These are phyloP conservation scores for Apocheima hispidaria DNA, from an alignment of 2,888 invertebrate species.

Conservation along the genomic window DNA sequence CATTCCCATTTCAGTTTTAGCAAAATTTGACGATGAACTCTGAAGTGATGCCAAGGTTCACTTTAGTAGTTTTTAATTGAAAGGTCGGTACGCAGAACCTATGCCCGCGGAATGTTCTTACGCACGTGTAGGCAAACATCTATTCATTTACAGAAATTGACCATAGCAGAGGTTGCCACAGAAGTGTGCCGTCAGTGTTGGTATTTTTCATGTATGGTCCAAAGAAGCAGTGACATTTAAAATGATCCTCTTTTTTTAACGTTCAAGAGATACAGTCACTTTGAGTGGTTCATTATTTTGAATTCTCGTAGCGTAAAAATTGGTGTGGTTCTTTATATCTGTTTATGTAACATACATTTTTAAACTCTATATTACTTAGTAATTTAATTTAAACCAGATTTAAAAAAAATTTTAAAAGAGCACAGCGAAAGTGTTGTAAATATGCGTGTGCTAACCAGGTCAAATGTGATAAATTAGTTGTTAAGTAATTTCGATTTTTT, in stretches of 20 bases:
- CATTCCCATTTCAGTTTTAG: too few species aligned
- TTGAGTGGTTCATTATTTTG: conserved; percentile 80
- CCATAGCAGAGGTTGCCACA: neutral
- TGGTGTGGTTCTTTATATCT: conserved; percentile 83
- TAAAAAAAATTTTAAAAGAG: conserved; percentile 66
- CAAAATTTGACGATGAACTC: too few species aligned
- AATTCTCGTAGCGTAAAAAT: conserved; percentile 80
- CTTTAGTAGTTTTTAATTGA: too few species aligned
- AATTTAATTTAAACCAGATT: conserved; percentile 77
- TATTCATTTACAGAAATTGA: neutral
- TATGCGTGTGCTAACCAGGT: conserved; percentile 78
- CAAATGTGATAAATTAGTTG: conserved; percentile 83
- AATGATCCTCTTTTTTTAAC: too few species aligned
- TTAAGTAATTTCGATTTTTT: conserved; percentile 66
- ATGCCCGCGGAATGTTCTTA: too few species aligned
- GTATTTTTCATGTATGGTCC: neutral
- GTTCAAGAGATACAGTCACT: conserved; percentile 48
- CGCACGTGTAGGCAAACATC: neutral
- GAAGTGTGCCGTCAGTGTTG: neutral
- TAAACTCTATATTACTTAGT: conserved; percentile 61
- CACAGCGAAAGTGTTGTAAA: conserved; percentile 78
- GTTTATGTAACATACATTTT: conserved; percentile 78
- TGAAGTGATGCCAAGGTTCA: too few species aligned
- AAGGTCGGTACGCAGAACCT: too few species aligned
- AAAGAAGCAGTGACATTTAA: neutral